Evolutionary conservation across 1,140 invertebrate species (phyloP), one percentile per base, ranked within the genome.

Genomic region (Drosophila pectinifera): DNA sequence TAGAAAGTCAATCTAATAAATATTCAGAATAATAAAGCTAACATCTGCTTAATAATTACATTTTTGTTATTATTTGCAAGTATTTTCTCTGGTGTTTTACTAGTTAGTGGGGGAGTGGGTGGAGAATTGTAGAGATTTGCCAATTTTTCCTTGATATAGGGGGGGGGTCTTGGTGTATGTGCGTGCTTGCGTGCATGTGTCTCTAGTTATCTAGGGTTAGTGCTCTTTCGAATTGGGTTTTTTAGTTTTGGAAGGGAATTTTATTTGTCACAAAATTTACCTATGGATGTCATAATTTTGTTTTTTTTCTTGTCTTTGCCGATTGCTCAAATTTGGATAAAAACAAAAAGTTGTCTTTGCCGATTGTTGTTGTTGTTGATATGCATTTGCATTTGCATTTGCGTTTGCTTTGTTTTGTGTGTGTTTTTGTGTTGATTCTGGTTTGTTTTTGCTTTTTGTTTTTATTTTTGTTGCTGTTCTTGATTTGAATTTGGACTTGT

Each of bases 281-380:
- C 91, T 91, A 91, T 91, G 64, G 91, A 91, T 70, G 91, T 91
- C 91, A 91, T 91, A 88, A 91, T 91, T 91, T 91, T 53, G 65
- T 55, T 46, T 82, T 76, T 56, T 56, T 46, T 73, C 68, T 78
- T 80, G 73, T 76, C 58, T 65, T 74, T 61, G 62, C 62, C 63
- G 41, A 69, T 77, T 69, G 39, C 6, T 72, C 55, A 68, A 77
- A 77, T 54, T 76, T 68, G 41, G 73, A 76, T 77, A 75, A 59
- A 68, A 68, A 55, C 48, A 59, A 68, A 65, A 77, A 76, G 55
- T 72, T 70, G 3, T 68, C 55, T 58, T 59, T 77, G 74, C 73
- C 74, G 63, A 77, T 74, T 54, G 38, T 45, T 62, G 16, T 38
- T 69, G 31, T 42, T 24, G 38, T n/a, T n/a, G n/a, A n/a, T n/a